Conservation (phyloP, 2,888 invertebrate species). For the Caenorhabditis becei region DNA sequence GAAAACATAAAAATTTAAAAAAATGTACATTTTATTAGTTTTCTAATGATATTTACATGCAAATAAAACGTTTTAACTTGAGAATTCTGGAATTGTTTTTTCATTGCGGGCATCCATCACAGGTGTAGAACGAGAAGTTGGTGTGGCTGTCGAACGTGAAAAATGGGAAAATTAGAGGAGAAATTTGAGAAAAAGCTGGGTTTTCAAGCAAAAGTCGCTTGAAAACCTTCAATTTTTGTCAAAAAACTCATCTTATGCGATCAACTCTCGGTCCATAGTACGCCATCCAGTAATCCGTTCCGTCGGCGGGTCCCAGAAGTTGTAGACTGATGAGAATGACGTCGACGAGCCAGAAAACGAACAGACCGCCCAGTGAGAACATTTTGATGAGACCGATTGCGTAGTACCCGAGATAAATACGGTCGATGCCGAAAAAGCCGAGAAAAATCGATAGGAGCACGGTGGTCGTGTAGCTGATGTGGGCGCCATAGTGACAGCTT, state of each 20-base stretch:
- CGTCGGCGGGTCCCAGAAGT: slow-evolving; percentile 83
- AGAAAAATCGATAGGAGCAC: slow-evolving; percentile 94
- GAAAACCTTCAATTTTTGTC: no score
- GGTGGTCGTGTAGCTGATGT: slow-evolving; percentile 83
- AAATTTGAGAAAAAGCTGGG: no score
- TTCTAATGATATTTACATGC: background rate
- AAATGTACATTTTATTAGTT: background rate
- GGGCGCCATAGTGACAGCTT: slow-evolving; percentile 66
- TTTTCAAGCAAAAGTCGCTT: no score
- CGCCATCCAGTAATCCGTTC: slow-evolving; percentile 83
- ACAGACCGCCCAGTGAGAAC: slow-evolving; percentile 96
- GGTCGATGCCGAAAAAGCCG: slow-evolving; percentile 97
- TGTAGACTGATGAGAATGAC: slow-evolving; percentile 93
- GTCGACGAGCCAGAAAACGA: slow-evolving; percentile 91
- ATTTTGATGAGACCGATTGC: slow-evolving; percentile 94
- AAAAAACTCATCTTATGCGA: slow-evolving; percentile 55
- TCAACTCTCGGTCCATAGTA: slow-evolving; percentile 82
- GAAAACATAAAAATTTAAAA: background rate
- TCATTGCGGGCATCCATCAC: slow-evolving; percentile 51
- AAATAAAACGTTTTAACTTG: background rate
- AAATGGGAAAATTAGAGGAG: background rate
- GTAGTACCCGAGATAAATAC: slow-evolving; percentile 98
- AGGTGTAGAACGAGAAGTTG: slow-evolving; percentile 51
- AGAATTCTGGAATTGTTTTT: background rate
- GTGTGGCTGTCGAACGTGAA: slow-evolving; percentile 55